Base-by-base conservation (phyloP, 1,140 invertebrate species). In the Drosophila kepulauana region DNA sequence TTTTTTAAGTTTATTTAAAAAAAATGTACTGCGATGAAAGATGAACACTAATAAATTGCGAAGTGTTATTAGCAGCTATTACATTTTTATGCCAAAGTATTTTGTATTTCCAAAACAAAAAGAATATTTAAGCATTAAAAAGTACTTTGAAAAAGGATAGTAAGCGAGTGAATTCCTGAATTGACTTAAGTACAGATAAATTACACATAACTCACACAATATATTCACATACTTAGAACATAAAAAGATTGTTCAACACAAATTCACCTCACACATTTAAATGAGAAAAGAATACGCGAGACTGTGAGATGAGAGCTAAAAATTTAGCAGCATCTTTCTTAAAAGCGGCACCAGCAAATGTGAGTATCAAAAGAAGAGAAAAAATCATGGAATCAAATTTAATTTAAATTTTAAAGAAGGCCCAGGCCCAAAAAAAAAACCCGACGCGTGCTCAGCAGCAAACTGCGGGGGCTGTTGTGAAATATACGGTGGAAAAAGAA, bases 381-480 rank as follows among this genome's bases (percentile, higher is more conserved):
- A 64, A 52, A 48, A 13, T 8, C 13, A 48, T 20, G 13, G 72
- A 76, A 79, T 82, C 80, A 85, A 85, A 87, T 81, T 86, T 86
- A 74, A 86, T 86, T 86, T 86, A 65, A 86, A 86, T 86, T 86
- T 86, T 81, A 79, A 79, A 86, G 65, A 79, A 86, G 72, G 68
- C 72, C 49, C 20, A 25, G 20, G 20, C 20, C 25, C 33, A 8
- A 57, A 33, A 69, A 52, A 52, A 13, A 33, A 28, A 28, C 35
- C 20, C 33, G 5, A 20, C 16, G 46, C 10, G 11, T 25, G 49
- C 41, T 38, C 41, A 13, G 11, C 41, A 13, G 13, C 41, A 5
- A n/a, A 43, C n/a, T 43, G 11, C 41, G 41, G 11, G n/a, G n/a
- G n/a, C 41, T 43, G 41, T 43, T 13, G 8, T 41, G 38, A 41